Evolutionary conservation across 2,797 vertebrate species (phyloP), one percentile per base, ranked within the genome.

Genomic region (Microchirus variegatus): DNA sequence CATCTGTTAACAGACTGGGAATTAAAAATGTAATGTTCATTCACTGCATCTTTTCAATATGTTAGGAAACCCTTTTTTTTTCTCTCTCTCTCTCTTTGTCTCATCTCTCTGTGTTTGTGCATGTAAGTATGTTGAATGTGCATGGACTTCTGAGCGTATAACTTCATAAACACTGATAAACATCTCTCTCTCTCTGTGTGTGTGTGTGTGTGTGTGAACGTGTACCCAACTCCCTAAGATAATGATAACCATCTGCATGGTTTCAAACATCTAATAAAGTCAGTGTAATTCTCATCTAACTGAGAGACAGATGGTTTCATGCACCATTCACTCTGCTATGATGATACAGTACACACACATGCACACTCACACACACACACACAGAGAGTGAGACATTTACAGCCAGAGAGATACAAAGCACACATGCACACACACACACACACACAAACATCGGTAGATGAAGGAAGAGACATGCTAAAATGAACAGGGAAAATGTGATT

Each of bases 191-290:
- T 63, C 78, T 59, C 56, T 43, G 51, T n/a, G 35, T 14, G 52
- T 61, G 43, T 17, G 5, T 53, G 73, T 60, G 75, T 63, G 61
- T 43, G 55, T n/a, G 35, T 14, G 52, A 59, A 40, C n/a, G 4
- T 53, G 70, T 60, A 73, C 57, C 67, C 62, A 66, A 76, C 65
- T 79, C 73, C 72, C 77, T 58, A 59, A 77, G 80, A 87, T 83
- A 88, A 87, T 87, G 79, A 88, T 78, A 86, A 85, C 82, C 86
- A 88, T 89, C 88, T 89, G 88, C 78, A 82, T 66, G 67, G 77
- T 74, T 84, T 88, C 84, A 84, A 86, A 87, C 85, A 81, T 79
- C 82, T 87, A 88, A 89, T 91, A 87, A 88, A 85, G 81, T 84
- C 78, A 64, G 81, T 64, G 71, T 83, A 87, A 87, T 84, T 84